Evolutionary conservation across 2,113 vertebrate genomes (phyloP), one percentile per base, ranked within the genome.

Genomic region (Hemiprocne comata): DNA sequence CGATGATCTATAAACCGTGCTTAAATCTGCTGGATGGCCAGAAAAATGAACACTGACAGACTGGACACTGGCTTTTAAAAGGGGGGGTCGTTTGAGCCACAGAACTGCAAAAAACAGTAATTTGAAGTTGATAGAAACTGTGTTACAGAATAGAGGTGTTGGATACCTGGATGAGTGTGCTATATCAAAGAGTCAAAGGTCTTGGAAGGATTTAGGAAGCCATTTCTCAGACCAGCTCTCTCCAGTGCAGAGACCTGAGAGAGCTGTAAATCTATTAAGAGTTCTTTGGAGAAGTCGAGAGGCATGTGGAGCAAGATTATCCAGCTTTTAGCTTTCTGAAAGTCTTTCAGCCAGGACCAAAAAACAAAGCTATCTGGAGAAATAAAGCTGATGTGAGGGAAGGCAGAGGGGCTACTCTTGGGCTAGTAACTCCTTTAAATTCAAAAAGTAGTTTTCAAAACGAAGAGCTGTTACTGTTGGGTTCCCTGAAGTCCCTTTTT

Each of bases 131-230:
- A 29, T 73, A 53, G 62, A 70, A 89, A 75, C 31, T 55, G 19
- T 69, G 50, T 36, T 57, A 20, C 1, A 34, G 85, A 60, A 33
- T 38, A 31, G 74, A 88, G 65, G 23, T 79, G 48, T 66, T 80
- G 57, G 77, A 54, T 64, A 75, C 53, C 60, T 71, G 91, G 69
- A 36, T 91, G 80, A 92, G 36, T 15, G 2, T 82, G 60, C 85
- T 80, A 9, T 36, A 85, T 78, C 82, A 78, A 72, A 40, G 66
- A 78, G 62, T 55, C 66, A 62, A 60, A 90, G 72, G 72, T 77
- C 72, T 46, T 84, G 42, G 86, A 84, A 90, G 88, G 90, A 82
- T 90, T 95, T 90, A 86, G 92, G 86, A 88, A 93, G 60, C 72
- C 72, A 11, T 97, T 90, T 93, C 83, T 93, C 48, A 67, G 53